A percentile compares a stretch with the other conserved stretches of the same genome.
phyloP scores from a whole-genome alignment of 2,797 vertebrate genomes.

The Falco naumanni region DNA sequence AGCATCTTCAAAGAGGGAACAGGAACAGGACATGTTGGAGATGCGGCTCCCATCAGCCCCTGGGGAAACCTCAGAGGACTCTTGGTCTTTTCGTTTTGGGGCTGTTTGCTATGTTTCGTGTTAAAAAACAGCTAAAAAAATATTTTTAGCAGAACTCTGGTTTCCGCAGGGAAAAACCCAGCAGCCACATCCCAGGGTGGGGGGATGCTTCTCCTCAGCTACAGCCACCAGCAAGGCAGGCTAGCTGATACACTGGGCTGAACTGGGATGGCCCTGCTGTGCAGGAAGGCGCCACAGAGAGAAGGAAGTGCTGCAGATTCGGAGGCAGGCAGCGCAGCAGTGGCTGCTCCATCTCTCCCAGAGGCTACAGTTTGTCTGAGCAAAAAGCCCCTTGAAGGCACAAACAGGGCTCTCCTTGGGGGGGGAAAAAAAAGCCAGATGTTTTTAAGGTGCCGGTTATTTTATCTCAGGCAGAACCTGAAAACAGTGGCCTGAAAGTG shows the following conservation, averaged over 20 bases:
- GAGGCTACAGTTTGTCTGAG: neutral
- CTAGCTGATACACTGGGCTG: neutral
- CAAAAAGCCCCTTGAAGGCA: neutral
- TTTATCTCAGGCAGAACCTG: neutral
- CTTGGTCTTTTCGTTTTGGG: neutral
- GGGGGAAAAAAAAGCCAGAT: rapidly evolving
- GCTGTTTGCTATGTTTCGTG: rapidly evolving
- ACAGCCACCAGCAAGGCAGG: neutral
- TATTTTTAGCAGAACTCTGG: neutral
- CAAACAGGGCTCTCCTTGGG: rapidly evolving
- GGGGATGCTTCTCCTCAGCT: neutral
- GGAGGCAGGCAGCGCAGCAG: neutral
- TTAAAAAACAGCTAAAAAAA: neutral
- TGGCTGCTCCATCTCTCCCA: neutral
- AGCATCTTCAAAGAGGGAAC: neutral
- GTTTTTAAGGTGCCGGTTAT: neutral
- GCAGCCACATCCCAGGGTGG: rapidly evolving
- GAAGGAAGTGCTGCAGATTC: neutral
- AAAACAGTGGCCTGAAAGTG: neutral
- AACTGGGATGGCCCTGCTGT: neutral
- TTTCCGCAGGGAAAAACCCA: neutral
- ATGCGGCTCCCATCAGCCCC: neutral
- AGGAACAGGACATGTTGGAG: neutral
- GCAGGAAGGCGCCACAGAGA: neutral
- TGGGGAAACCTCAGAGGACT: neutral